Evolutionary conservation across 2,888 invertebrate species (phyloP), one percentile per base, ranked within the genome.

Genomic region (Cheilosia grossa): DNA sequence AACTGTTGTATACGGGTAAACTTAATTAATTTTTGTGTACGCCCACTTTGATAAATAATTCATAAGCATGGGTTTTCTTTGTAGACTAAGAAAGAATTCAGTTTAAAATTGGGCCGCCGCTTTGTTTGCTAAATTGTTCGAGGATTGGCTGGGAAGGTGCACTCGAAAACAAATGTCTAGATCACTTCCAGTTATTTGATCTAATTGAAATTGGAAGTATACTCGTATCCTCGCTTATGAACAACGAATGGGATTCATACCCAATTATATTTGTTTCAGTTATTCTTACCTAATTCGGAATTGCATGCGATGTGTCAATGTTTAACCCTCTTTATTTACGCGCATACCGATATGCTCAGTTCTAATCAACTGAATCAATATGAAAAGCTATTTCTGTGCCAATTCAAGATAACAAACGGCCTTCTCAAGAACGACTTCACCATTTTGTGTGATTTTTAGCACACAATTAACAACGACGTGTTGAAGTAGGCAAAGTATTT

Each of bases 321-420:
- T n/a, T 58, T 49, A 49, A 54, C 7, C 24, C 24, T 37, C 17
- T 21, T 58, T 51, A 51, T 78, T 56, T 63, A 21, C 54, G 15
- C 17, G 13, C 4, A 24, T 42, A 30, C 7, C 13, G 10, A 51
- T 24, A 21, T 42, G 15, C 5, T 49, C 10, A 49, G 7, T 21
- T 5, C 42, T 74, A 67, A 80, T 74, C 80, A 74, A 54, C 59
- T 66, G 66, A 44, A 53, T 61, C 51, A 73, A 74, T 67, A 73
- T 19, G 10, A 64, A 44, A 17, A 15, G 15, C 40, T 47, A 44
- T 67, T 59, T 40, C 13, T 54, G 59, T 59, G 53, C 30, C 51
- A 77, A 47, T 70, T 58, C 1, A 54, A 82, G 82, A 82, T 82
- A 82, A 61, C 70, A 33, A 72, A 77, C 82, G 82, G 77, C 82